These are phyloP conservation scores for Ichneumoninae sp. DNA, from an alignment of 2,888 invertebrate species.

Conservation along the genomic window DNA sequence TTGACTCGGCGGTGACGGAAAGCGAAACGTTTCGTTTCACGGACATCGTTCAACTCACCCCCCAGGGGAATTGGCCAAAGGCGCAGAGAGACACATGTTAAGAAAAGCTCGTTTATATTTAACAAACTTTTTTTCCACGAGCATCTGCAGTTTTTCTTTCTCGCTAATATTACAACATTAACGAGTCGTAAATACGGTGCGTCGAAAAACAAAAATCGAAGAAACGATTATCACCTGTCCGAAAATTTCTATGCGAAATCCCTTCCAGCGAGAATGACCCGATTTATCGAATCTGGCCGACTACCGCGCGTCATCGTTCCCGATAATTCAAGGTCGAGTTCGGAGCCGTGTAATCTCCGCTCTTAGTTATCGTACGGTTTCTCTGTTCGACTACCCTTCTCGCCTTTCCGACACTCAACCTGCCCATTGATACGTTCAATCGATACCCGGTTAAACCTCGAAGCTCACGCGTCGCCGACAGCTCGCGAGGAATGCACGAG, in stretches of 20 bases:
- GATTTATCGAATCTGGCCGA: background rate
- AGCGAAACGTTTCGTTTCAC: slow-evolving; percentile 21
- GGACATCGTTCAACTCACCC: background rate
- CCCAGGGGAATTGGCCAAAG: background rate
- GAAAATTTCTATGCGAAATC: background rate
- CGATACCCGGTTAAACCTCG: background rate
- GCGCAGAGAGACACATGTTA: background rate
- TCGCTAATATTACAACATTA: too few species aligned
- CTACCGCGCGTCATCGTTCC: background rate
- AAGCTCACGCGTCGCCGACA: background rate
- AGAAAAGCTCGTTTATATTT: background rate
- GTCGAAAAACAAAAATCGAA: background rate
- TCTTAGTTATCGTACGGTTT: slow-evolving; percentile 20
- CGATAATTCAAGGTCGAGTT: slow-evolving; percentile 28
- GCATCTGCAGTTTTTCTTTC: too few species aligned
- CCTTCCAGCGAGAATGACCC: background rate
- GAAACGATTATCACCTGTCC: background rate
- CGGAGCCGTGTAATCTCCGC: background rate
- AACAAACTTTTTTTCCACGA: background rate
- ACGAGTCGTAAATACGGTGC: too few species aligned
- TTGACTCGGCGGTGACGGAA: slow-evolving; percentile 16
- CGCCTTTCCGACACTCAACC: background rate
- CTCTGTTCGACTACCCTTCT: background rate
- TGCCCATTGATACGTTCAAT: slow-evolving; percentile 15
- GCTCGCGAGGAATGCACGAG: background rate